phyloP scores from a whole-genome alignment of 2,797 vertebrate genomes.

The Todus mexicanus region DNA sequence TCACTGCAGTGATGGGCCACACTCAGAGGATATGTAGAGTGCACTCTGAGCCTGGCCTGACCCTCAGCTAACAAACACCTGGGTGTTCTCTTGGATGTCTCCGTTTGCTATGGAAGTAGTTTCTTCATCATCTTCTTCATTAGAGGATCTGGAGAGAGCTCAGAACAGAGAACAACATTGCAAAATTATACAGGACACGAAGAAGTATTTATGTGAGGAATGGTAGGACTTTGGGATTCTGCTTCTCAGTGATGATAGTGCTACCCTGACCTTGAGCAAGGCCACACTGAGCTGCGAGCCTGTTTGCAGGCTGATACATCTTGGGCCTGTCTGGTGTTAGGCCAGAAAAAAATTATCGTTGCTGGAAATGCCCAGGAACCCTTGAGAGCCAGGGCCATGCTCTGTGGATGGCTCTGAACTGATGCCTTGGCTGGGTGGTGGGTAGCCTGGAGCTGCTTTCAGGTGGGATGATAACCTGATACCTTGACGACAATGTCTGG shows the following conservation, averaged over 20 bases:
- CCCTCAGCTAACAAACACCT: not conserved
- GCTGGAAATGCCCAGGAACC: not conserved
- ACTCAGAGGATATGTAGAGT: not conserved
- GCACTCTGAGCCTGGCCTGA: not conserved
- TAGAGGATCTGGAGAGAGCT: not conserved
- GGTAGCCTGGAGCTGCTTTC: not conserved
- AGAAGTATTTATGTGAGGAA: not conserved
- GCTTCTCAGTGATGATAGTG: not conserved
- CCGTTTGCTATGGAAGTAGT: not conserved
- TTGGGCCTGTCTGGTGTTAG: not conserved
- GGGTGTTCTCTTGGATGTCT: not conserved
- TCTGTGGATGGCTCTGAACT: not conserved
- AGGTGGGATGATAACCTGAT: not conserved
- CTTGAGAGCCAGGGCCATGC: not conserved
- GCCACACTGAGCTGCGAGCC: not conserved
- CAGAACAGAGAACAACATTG: not conserved
- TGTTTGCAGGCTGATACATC: not conserved
- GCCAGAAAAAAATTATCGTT: not conserved
- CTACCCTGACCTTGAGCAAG: not conserved
- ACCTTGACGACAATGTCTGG: not conserved
- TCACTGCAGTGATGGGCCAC: not conserved
- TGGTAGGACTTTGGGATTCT: not conserved
- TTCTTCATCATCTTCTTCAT: not conserved
- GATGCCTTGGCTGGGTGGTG: not conserved
- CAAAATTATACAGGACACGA: not conserved